Percentiles rank a stretch among this genome's conserved stretches.
Evolutionary conservation across 2,113 vertebrate genomes (phyloP).

Genomic region (Cariama cristata): DNA sequence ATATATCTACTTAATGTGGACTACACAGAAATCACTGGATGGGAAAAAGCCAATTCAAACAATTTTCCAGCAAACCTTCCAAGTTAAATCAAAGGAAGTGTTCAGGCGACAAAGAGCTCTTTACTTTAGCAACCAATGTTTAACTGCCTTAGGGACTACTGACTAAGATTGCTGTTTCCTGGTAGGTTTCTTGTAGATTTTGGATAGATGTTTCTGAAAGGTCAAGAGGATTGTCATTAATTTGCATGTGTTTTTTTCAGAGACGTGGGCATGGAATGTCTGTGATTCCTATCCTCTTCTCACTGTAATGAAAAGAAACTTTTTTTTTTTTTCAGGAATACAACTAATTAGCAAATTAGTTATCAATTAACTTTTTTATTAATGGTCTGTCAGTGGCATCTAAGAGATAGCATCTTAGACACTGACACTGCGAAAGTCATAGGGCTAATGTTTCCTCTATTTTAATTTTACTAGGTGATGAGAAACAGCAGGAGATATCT

Average conservation of each 20-base stretch:
- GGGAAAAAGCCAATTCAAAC: slow-evolving; percentile 8
- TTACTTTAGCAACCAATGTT: slow-evolving; percentile 24
- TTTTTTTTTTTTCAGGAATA: neutral
- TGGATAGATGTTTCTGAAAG: neutral
- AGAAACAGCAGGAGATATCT: neutral
- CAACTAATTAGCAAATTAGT: neutral
- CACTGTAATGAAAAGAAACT: neutral
- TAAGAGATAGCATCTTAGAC: neutral
- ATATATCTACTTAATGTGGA: slow-evolving; percentile 7
- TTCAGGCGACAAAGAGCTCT: slow-evolving; percentile 29
- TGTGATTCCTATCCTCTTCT: neutral
- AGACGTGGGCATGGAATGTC: neutral
- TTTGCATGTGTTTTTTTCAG: neutral
- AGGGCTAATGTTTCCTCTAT: neutral
- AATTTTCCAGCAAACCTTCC: slow-evolving; percentile 21
- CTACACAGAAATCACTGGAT: neutral
- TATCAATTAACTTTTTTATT: neutral
- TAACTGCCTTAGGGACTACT: slow-evolving; percentile 2
- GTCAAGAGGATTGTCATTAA: neutral
- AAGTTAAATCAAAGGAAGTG: slow-evolving; percentile 40
- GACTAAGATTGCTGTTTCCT: slow-evolving; percentile 14
- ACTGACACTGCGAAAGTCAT: neutral
- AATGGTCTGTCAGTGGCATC: neutral
- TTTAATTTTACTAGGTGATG: neutral
- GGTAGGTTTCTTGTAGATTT: neutral